A percentile compares a stretch with the other conserved stretches of the same genome.
Conservation (phyloP, 2,113 vertebrate genomes). For the Edolisoma coerulescens region DNA sequence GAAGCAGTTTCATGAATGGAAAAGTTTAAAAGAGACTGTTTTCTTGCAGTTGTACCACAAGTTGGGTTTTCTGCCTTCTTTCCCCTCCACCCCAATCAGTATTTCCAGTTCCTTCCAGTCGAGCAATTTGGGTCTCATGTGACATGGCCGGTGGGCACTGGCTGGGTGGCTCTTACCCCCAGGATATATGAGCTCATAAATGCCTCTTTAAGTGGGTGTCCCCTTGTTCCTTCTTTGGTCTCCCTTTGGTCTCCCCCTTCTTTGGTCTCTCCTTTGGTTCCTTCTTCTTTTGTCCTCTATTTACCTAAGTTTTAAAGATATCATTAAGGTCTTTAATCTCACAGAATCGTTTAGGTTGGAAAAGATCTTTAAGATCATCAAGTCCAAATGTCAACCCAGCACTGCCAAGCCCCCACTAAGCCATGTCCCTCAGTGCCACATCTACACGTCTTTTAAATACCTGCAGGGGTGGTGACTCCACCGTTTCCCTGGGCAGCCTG, state of each 20-base stretch:
- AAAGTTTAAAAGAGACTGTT: not conserved
- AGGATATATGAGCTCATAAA: not conserved
- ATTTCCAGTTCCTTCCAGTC: not conserved
- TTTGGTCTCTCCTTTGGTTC: not conserved
- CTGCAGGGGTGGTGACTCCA: not conserved
- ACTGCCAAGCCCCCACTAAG: not conserved
- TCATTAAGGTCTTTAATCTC: not conserved
- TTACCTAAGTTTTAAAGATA: not conserved
- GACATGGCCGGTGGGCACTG: not conserved
- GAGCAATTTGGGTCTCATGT: not conserved
- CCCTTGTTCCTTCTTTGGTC: not conserved
- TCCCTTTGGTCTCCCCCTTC: not conserved
- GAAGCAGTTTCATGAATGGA: not conserved
- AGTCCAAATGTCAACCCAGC: not conserved
- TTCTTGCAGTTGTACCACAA: not conserved
- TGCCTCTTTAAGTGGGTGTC: not conserved
- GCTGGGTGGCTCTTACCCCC: not conserved
- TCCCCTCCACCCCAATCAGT: not conserved
- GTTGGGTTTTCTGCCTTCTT: not conserved
- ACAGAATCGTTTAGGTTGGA: not conserved
- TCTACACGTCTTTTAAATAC: not conserved
- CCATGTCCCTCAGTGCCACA: not conserved
- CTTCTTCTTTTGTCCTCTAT: not conserved
- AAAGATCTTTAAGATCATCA: not conserved
- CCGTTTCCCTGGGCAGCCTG: not conserved